Percentiles rank a stretch among this genome's conserved stretches.
phyloP scores from a whole-genome alignment of 2,113 vertebrate genomes.

The Alces alces region DNA sequence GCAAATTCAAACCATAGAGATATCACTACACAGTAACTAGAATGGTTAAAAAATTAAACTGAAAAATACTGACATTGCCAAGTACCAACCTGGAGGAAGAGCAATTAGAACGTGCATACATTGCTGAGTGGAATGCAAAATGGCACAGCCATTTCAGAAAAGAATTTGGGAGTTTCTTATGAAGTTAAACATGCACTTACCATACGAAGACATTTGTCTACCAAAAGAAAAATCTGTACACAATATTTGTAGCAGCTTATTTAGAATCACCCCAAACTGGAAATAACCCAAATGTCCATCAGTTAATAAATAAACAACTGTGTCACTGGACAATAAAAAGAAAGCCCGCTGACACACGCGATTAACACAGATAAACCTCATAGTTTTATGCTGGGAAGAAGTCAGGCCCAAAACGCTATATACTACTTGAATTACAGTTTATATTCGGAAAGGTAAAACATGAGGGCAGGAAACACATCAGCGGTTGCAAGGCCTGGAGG shows the following conservation, averaged over 20 bases:
- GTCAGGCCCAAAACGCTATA: background rate
- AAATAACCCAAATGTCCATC: constrained; percentile 14
- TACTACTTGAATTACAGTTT: background rate
- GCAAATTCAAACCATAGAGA: constrained; percentile 3
- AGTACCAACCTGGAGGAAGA: background rate
- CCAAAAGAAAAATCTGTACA: background rate
- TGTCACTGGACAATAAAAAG: background rate
- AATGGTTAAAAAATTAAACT: background rate
- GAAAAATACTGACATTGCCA: background rate
- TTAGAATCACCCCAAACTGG: background rate
- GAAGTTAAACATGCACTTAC: constrained; percentile 15
- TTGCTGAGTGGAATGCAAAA: background rate
- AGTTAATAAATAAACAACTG: background rate
- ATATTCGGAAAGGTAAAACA: background rate
- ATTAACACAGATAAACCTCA: background rate
- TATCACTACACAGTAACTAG: background rate
- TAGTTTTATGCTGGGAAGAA: background rate
- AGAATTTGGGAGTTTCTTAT: background rate
- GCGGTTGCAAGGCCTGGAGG: background rate
- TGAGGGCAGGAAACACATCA: background rate
- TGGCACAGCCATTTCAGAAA: background rate
- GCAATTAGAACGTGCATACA: background rate
- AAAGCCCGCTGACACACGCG: background rate
- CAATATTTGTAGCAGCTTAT: constrained; percentile 6
- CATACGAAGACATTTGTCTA: background rate